phyloP scores from a whole-genome alignment of 2,797 vertebrate species.

The Mergus octosetaceus region DNA sequence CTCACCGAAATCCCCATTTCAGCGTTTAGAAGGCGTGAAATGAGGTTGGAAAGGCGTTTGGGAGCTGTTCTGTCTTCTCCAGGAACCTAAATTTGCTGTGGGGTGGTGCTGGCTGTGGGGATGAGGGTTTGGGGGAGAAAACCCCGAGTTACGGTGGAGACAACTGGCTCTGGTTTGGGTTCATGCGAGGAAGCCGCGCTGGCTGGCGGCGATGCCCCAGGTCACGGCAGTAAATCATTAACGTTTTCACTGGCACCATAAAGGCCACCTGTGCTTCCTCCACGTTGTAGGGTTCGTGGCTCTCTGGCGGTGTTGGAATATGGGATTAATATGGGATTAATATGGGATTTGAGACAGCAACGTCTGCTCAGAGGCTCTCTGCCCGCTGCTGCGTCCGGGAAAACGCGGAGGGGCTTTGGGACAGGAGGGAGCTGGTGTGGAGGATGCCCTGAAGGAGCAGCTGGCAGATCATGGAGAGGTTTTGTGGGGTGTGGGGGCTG shows the following conservation, averaged over 20 bases:
- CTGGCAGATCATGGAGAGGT: neutral
- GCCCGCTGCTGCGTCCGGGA: neutral
- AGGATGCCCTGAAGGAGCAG: neutral
- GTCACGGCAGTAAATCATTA: neutral
- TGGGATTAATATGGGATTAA: accelerated
- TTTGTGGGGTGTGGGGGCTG: neutral
- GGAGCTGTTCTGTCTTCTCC: neutral
- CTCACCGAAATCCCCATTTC: accelerated
- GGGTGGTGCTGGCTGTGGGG: accelerated
- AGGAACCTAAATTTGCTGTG: accelerated
- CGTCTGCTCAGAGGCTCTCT: neutral
- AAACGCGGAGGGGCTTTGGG: neutral
- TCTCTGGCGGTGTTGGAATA: neutral
- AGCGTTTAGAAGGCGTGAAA: neutral
- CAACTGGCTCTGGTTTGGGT: neutral
- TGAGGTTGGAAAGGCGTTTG: neutral
- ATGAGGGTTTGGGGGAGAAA: neutral
- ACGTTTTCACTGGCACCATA: accelerated
- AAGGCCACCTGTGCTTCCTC: neutral
- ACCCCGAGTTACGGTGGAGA: neutral
- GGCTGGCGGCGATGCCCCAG: accelerated
- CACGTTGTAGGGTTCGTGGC: accelerated
- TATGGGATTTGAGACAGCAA: accelerated
- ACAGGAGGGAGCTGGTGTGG: neutral
- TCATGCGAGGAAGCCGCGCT: neutral